Evolutionary conservation across 2,888 invertebrate genomes (phyloP).

Genomic region (Ectropis crepuscularia): DNA sequence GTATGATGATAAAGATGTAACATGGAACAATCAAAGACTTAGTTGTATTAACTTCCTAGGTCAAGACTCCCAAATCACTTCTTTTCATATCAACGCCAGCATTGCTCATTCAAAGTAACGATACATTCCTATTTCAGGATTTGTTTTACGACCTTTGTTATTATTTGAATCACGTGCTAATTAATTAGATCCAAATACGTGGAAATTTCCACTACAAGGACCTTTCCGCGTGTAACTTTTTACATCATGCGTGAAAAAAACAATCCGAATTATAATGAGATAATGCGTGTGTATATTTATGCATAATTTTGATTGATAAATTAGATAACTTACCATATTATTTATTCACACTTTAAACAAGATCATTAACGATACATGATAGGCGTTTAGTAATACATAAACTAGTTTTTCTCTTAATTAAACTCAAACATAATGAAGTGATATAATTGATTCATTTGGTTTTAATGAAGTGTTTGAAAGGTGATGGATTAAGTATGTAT

Average conservation of each 20-base stretch:
- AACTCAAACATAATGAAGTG: constrained; percentile 23
- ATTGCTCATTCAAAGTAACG: too few species aligned
- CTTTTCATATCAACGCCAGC: too few species aligned
- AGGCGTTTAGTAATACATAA: constrained; percentile 27
- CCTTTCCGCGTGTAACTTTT: constrained; percentile 18
- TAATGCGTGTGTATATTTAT: background rate
- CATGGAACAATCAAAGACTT: too few species aligned
- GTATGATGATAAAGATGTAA: too few species aligned
- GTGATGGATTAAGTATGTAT: constrained; percentile 14
- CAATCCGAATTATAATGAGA: constrained; percentile 4
- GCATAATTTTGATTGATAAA: constrained; percentile 16
- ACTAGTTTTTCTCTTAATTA: constrained; percentile 26
- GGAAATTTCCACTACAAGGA: constrained; percentile 12
- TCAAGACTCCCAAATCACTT: too few species aligned
- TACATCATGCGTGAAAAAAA: constrained; percentile 3
- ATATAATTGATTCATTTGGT: constrained; percentile 22
- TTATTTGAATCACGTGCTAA: background rate
- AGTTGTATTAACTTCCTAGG: too few species aligned
- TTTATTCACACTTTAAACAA: constrained; percentile 29
- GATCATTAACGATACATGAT: constrained; percentile 29
- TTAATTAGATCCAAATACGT: constrained; percentile 2
- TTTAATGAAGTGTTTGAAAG: constrained; percentile 9
- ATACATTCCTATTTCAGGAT: background rate
- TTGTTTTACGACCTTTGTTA: background rate
- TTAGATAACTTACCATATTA: constrained; percentile 18